Evolutionary conservation across 1,140 invertebrate genomes (phyloP), one percentile per base, ranked within the genome.

Genomic region (Atopsyche davidsoni): DNA sequence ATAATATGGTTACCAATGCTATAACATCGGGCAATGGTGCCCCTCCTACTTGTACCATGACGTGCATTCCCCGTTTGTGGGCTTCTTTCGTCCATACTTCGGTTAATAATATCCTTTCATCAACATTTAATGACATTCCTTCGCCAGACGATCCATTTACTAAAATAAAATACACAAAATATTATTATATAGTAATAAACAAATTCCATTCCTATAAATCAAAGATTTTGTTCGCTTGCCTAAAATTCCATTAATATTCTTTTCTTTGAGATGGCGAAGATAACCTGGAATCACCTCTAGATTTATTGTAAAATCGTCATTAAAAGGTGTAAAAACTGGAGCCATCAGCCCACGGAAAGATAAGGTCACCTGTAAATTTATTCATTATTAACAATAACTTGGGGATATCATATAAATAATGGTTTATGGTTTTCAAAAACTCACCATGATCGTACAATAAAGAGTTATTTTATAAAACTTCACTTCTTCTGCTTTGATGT

Each of bases 91-190:
- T 67, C 88, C 87, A 91, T 46, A 73, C 74, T 62, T 86, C 81
- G 2, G 80, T 66, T 9, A 84, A 63, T 35, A 68, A 62, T 68
- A 89, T 89, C 51, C 87, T 77, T 62, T 91, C 88, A 0, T 64
- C 57, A 0, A 85, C 69, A 2, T 75, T 80, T 60, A 89, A 70
- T 1, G 81, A 81, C 62, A 82, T 76, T 13, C 87, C 83, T 69
- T 92, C 87, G 3, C 87, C 88, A 28, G 77, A 82, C 1, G 86
- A 87, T 22, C 87, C 87, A 64, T 87, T 86, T 2, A 89, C 86
- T 88, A 53, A 46, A 65, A 72, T 21, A 58, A 57, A 48, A 34
- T 36, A 14, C n/a, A 22, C 21, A 17, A 25, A 31, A 2, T 51
- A 22, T 3, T 6, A 4, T 46, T n/a, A 28, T 14, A 14, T 34